phyloP scores from a whole-genome alignment of 2,888 invertebrate species.

The Pardosa pseudoannulata region DNA sequence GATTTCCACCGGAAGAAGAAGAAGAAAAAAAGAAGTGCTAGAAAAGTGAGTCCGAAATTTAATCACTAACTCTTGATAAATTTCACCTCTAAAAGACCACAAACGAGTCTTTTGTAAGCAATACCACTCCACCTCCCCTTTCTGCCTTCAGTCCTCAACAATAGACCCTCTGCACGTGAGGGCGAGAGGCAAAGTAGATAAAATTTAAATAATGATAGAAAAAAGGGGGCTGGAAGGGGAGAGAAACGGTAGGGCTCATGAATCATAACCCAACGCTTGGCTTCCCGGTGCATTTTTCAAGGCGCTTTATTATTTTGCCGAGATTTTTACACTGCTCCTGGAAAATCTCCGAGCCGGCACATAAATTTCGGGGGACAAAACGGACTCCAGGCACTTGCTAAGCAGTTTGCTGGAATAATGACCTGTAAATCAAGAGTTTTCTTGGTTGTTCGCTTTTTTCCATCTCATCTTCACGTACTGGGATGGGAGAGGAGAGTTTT shows the following conservation, averaged over 20 bases:
- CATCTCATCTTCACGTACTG: neutral
- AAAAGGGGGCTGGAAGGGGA: neutral
- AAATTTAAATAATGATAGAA: slow-evolving; percentile 64
- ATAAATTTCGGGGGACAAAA: slow-evolving; percentile 64
- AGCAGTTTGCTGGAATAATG: slow-evolving; percentile 66
- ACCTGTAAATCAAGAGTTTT: slow-evolving; percentile 67
- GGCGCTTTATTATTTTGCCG: slow-evolving; percentile 18
- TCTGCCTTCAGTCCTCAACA: slow-evolving; percentile 19
- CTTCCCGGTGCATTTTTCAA: slow-evolving; percentile 19
- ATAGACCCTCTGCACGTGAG: slow-evolving; percentile 43
- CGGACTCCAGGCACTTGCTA: slow-evolving; percentile 40
- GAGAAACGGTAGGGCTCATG: slow-evolving; percentile 1
- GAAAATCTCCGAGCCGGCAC: slow-evolving; percentile 18
- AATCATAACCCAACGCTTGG: slow-evolving; percentile 55
- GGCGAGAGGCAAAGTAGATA: slow-evolving; percentile 45
- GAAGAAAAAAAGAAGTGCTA: too few relatives aligned
- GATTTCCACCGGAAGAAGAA: neutral
- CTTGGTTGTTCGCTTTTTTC: slow-evolving; percentile 40
- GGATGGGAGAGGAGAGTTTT: neutral
- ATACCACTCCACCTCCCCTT: neutral
- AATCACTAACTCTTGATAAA: slow-evolving; percentile 63
- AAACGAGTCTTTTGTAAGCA: slow-evolving; percentile 59
- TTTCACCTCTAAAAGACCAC: slow-evolving; percentile 36
- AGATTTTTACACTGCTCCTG: slow-evolving; percentile 21
- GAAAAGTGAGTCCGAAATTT: slow-evolving; percentile 21